Base-by-base conservation (phyloP, 2,113 vertebrate species). In the Scomber colias region DNA sequence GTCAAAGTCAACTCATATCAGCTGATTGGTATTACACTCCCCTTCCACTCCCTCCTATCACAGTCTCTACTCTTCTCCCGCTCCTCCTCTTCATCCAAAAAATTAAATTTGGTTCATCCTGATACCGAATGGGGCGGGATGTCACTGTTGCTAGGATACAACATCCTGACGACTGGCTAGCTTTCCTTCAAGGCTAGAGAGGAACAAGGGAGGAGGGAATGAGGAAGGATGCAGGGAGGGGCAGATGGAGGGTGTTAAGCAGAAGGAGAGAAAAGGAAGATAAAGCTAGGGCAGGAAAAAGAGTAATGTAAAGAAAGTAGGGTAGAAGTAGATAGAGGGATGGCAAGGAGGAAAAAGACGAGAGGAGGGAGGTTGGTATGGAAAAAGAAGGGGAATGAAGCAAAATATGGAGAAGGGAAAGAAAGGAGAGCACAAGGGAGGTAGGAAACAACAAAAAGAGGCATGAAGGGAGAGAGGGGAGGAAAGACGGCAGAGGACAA, bases 101-200 rank as follows among this genome's bases (percentile, higher is more conserved):
- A 78, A 77, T 75, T 60, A 16, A 44, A 81, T 83, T 68, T 0
- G 64, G 45, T 78, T 77, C 40, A 76, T 86, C 68, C 79, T 69
- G 56, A 64, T 61, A 48, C 73, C 59, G 55, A 72, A 80, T 83
- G 63, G 83, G 83, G 57, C 17, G 17, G 73, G 79, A 85, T 84
- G 70, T 69, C 60, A 31, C 82, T 82, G 89, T 90, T 92, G 89
- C 90, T 90, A 89, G 85, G 88, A 90, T 73, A 90, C 91, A 76
- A 67, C 73, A 66, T 54, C 67, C 81, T 30, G 49, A 54, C 14
- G 27, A 71, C 59, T 76, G 59, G 50, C 66, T 80, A 60, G 55
- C 49, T 56, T 73, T 76, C 48, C 77, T 76, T 79, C 63, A 67
- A 74, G 71, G 62, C 76, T 21, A 9, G 51, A 75, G 63, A 75